Percentiles rank a stretch among this genome's conserved stretches.
phyloP scores from a whole-genome alignment of 2,113 vertebrate species.

The Pygoscelis antarcticus region DNA sequence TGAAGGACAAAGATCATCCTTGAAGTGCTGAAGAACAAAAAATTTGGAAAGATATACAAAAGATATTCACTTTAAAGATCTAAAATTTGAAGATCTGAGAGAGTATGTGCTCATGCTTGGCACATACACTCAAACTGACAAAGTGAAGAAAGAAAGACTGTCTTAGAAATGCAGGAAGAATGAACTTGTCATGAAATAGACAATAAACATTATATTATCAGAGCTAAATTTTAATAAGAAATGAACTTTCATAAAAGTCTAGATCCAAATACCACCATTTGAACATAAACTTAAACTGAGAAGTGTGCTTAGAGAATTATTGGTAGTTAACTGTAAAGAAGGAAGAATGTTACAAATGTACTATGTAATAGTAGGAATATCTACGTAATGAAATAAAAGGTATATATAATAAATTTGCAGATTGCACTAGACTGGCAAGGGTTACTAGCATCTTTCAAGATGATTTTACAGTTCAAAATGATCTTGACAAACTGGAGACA shows the following conservation, averaged over 20 bases:
- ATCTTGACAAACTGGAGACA: not conserved
- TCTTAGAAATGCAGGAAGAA: not conserved
- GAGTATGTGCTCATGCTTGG: not conserved
- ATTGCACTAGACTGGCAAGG: not conserved
- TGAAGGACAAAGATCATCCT: not conserved
- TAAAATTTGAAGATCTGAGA: not conserved
- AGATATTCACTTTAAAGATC: not conserved
- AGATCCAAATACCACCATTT: not conserved
- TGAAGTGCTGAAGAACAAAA: not conserved
- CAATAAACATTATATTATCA: not conserved
- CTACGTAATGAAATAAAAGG: not conserved
- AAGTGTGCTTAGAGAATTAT: not conserved
- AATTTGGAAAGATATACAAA: accelerated
- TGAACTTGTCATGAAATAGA: not conserved
- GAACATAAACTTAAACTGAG: not conserved
- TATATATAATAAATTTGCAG: not conserved
- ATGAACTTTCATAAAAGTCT: not conserved
- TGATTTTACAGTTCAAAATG: not conserved
- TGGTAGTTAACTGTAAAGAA: not conserved
- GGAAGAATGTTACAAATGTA: not conserved
- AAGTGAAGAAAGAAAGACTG: not conserved
- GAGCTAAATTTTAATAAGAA: not conserved
- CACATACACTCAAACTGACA: not conserved
- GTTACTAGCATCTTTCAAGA: not conserved
- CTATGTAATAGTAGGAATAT: not conserved